These are phyloP conservation scores for Acleris laterana DNA, from an alignment of 2,888 invertebrate genomes.

Conservation along the genomic window DNA sequence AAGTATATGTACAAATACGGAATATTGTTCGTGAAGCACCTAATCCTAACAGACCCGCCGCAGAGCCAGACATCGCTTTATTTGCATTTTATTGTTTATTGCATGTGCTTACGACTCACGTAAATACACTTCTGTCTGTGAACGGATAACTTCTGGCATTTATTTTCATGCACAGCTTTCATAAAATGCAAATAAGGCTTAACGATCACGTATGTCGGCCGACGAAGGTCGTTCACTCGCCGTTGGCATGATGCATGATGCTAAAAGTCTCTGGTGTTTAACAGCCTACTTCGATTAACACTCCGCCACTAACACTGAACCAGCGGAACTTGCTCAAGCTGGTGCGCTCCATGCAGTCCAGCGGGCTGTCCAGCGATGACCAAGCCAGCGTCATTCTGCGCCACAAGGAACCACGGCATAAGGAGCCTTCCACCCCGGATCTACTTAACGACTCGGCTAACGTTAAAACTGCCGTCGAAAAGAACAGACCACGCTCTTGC, in stretches of 20 bases:
- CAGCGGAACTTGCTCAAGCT: constrained; percentile 84
- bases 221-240: constrained; percentile 42
- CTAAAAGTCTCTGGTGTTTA: constrained; percentile 79
- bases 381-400: constrained; percentile 81
- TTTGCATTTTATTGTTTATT: constrained; percentile 83
- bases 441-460: constrained; percentile 83
- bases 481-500: constrained; percentile 88
- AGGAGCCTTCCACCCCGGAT: constrained; percentile 85
- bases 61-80: constrained; percentile 73
- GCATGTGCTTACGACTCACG: constrained; percentile 79
- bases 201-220: constrained; percentile 52
- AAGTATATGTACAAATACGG: background rate
- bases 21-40: constrained; percentile 44
- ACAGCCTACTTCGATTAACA: constrained; percentile 82
- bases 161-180: constrained; percentile 79
- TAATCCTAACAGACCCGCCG: constrained; percentile 60
- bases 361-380: constrained; percentile 82
- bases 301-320: constrained; percentile 83
- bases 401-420: constrained; percentile 76
- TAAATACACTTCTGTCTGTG: constrained; percentile 61
- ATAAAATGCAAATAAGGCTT: constrained; percentile 82
- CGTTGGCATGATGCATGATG: constrained; percentile 77
- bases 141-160: constrained; percentile 59
- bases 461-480: constrained; percentile 77
- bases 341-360: constrained; percentile 84